Conservation (phyloP, 2,113 vertebrate genomes). For the Cromileptes altivelis region DNA sequence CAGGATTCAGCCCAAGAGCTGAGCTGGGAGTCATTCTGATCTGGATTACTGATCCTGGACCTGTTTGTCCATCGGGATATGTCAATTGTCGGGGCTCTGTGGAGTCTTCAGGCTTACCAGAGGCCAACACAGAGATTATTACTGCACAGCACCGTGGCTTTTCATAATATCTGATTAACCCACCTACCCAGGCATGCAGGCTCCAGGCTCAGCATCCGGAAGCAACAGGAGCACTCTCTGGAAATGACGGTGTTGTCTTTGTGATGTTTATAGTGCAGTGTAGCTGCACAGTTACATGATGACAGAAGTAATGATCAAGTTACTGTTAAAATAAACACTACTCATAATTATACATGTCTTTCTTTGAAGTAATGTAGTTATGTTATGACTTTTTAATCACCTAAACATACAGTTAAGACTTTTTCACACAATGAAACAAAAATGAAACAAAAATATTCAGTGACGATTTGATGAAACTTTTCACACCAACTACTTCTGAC, state of each 20-base stretch:
- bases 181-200: slow-evolving; percentile 44
- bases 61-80: background rate
- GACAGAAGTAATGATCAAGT: slow-evolving; percentile 5
- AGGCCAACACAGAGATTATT: slow-evolving; percentile 51
- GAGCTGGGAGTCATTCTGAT: slow-evolving; percentile 12
- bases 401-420: background rate
- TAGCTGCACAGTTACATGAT: background rate
- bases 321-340: background rate
- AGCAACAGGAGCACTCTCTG: slow-evolving; percentile 20
- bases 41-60: slow-evolving; percentile 48
- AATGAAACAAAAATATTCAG: too few species aligned
- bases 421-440: too few species aligned
- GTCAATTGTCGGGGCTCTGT: slow-evolving; percentile 29
- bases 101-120: slow-evolving; percentile 38
- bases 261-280: background rate
- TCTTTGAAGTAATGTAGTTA: background rate
- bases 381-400: background rate
- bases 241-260: slow-evolving; percentile 25
- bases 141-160: slow-evolving; percentile 20
- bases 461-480: too few species aligned
- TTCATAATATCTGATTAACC: slow-evolving; percentile 57
- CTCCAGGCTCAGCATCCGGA: slow-evolving; percentile 56
- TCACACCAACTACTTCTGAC: too few species aligned
- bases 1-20: slow-evolving; percentile 37
- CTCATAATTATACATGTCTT: slow-evolving; percentile 5